Evolutionary conservation across 2,113 vertebrate species (phyloP), one percentile per base, ranked within the genome.

Genomic region (Pseudonaja textilis): DNA sequence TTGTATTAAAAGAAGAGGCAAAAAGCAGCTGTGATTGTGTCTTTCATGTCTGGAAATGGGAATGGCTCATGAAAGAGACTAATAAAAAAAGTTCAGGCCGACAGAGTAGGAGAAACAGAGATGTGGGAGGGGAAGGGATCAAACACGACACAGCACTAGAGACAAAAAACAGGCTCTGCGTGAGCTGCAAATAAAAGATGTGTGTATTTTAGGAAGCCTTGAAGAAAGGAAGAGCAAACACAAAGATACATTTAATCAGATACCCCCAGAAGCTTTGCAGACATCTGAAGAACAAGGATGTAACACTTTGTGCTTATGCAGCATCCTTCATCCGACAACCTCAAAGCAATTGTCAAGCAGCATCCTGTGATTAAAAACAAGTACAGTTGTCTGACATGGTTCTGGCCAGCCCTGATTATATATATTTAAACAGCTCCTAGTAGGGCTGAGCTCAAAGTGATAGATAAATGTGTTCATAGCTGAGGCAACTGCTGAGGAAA

Each of bases 231-330:
- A 90, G 56, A 90, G 57, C 91, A 93, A 89, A 92, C 81, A 90
- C 39, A 87, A 85, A 92, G 50, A 52, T 90, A 45, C 89, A 59
- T 93, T 93, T 90, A 90, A 93, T 93, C 91, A 93, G 93, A 93
- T 89, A 52, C 81, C 50, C 59, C 90, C 50, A 92, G 88, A 89
- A 87, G 91, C 91, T 92, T 74, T 93, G 34, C 57, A 92, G 50
- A 93, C 57, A 93, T 92, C 91, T 87, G 64, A 93, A 59, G 56
- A 89, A 87, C 50, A 14, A 34, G 81, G n/a, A 87, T 90, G 89
- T 87, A 93, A 87, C 57, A 74, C 26, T 86, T 61, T 57, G 81
- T 47, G 50, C 88, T 90, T 92, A 64, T 10, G 57, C 88, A 74
- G 39, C 26, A 91, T 29, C 52, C 57, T 87, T 90, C 88, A 69